phyloP scores from a whole-genome alignment of 2,797 vertebrate species.

The Myotis findleyi region DNA sequence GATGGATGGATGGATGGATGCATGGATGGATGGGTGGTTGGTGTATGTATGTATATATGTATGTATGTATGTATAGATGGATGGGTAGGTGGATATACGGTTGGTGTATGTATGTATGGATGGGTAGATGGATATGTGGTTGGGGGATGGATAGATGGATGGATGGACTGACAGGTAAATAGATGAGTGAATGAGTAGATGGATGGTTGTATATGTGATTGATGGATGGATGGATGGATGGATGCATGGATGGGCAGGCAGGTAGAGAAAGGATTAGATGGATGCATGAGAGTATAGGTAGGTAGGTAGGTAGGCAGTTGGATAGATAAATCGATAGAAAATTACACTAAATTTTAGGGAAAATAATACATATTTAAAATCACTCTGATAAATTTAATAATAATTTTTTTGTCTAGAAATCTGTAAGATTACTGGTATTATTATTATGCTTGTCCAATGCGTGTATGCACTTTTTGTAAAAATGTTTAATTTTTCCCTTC shows the following conservation, averaged over 20 bases:
- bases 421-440: neutral
- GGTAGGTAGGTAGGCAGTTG: neutral
- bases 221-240: rapidly evolving
- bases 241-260: rapidly evolving
- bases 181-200: too few relatives aligned
- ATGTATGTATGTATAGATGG: too few relatives aligned
- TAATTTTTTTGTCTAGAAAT: neutral
- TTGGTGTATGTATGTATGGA: too few relatives aligned
- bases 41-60: too few relatives aligned
- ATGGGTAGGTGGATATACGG: neutral
- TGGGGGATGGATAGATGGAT: rapidly evolving
- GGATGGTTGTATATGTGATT: neutral
- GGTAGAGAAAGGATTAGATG: neutral
- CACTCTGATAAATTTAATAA: neutral
- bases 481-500: neutral
- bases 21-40: too few relatives aligned
- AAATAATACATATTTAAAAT: neutral
- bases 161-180: neutral
- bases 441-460: neutral
- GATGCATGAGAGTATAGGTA: neutral
- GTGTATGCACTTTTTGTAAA: neutral
- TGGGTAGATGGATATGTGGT: too few relatives aligned
- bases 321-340: neutral
- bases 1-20: too few relatives aligned
- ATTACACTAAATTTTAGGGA: rapidly evolving